Percentiles rank a stretch among this genome's conserved stretches.
Evolutionary conservation across 1,140 invertebrate species (phyloP).

Genomic region (Apis dorsata): DNA sequence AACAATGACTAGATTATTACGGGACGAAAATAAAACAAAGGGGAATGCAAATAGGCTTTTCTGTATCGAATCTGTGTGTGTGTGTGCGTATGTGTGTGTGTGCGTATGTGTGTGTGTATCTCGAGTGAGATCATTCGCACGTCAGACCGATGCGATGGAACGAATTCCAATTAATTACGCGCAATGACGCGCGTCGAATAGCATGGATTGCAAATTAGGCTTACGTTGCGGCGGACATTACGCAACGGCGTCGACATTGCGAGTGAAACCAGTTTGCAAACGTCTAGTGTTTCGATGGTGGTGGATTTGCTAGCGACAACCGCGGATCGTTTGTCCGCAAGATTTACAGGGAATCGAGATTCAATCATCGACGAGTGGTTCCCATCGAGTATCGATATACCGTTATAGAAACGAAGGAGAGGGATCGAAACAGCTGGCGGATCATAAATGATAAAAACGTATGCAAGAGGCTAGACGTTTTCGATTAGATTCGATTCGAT

Average conservation of each 20-base stretch:
- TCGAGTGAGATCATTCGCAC: conserved; percentile 17
- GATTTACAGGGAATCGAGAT: conserved; percentile 8
- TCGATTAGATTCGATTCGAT: background rate
- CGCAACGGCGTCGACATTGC: conserved; percentile 57
- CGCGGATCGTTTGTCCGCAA: background rate
- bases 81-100: too few relatives aligned
- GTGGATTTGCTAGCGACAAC: background rate
- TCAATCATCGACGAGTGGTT: background rate
- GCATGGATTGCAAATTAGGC: conserved; percentile 27
- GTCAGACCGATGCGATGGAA: conserved; percentile 5
- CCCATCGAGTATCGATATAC: background rate
- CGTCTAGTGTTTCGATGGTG: conserved; percentile 9
- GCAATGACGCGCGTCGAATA: conserved; percentile 48
- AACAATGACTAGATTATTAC: too few relatives aligned
- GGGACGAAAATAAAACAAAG: background rate
- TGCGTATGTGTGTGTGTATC: background rate
- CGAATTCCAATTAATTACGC: conserved; percentile 57
- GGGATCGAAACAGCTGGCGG: background rate
- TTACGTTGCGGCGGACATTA: conserved; percentile 31
- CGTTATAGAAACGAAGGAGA: background rate
- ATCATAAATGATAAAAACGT: background rate
- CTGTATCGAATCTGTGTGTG: background rate
- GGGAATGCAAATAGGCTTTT: background rate
- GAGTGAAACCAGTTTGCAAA: conserved; percentile 53
- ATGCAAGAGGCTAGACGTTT: too few relatives aligned